Evolutionary conservation across 2,797 vertebrate species (phyloP), one percentile per base, ranked within the genome.

Genomic region (Vultur gryphus): DNA sequence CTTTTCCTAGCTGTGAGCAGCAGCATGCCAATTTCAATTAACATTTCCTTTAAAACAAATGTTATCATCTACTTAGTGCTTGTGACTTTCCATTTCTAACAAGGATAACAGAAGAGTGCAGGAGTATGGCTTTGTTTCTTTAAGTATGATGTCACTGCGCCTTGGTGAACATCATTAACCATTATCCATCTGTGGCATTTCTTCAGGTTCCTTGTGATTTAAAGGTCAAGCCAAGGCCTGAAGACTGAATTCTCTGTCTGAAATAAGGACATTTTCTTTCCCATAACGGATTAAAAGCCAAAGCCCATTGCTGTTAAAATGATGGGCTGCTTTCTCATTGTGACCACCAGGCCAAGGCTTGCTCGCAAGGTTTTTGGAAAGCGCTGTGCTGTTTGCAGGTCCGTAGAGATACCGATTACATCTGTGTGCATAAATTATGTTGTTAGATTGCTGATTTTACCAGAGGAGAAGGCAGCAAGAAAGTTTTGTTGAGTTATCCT

Each of bases 1-100:
- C 65, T 57, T 54, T 84, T 79, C 55, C 44, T 95, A 61, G 87
- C 90, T 87, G 75, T 62, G 69, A 96, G 75, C 89, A 95, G 51
- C 9, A 28, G 61, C 52, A 31, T 92, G 93, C 93, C 95, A 89
- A 96, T 96, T 93, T 94, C 92, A 92, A 85, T 94, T 97, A 95
- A 95, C 59, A 54, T 94, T 97, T 87, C 43, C 78, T 80, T 95
- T 89, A 90, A 91, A 92, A 83, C 65, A 95, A 96, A 86, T 87
- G 84, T 95, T 94, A 75, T 96, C 83, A 46, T 96, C 64, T 87
- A 86, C 64, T 83, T 84, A 75, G 69, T 71, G 21, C 48, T 81
- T 86, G 51, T 67, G 93, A 51, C 84, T 84, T 91, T 83, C 52
- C 26, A 10, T 81, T 79, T 76, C 46, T 43, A 55, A 16, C 3